Evolutionary conservation across 2,888 invertebrate genomes (phyloP).

Genomic region (Blastobasis lacticolella): DNA sequence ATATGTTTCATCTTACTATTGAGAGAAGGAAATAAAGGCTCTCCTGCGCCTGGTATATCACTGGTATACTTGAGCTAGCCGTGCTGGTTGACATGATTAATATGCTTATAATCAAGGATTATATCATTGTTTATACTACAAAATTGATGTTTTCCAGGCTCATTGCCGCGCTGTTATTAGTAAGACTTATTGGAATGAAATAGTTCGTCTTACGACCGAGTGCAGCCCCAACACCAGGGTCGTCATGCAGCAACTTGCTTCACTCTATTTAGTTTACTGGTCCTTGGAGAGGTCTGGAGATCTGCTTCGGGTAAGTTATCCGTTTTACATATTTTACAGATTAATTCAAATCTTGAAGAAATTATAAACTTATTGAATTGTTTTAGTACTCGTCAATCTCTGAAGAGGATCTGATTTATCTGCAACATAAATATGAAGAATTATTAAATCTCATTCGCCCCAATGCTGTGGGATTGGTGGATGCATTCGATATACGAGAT

Average conservation of each 20-base stretch:
- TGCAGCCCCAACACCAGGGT: constrained; percentile 75
- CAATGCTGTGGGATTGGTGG: constrained; percentile 91
- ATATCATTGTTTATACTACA: too few relatives aligned
- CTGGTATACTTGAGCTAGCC: too few relatives aligned
- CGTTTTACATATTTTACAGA: background rate
- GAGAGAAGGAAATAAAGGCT: too few relatives aligned
- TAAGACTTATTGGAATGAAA: constrained; percentile 77
- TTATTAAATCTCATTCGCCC: constrained; percentile 83
- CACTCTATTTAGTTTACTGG: constrained; percentile 83
- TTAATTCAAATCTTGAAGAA: background rate
- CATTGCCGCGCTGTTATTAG: constrained; percentile 88
- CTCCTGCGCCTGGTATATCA: too few relatives aligned
- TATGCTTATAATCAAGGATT: too few relatives aligned
- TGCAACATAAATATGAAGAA: constrained; percentile 80
- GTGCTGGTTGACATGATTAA: too few relatives aligned
- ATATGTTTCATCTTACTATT: too few relatives aligned
- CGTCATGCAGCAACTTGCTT: constrained; percentile 81
- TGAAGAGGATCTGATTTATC: constrained; percentile 52
- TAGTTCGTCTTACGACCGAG: constrained; percentile 50
- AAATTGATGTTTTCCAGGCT: constrained; percentile 68
- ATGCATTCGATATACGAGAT: constrained; percentile 89
- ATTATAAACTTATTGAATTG: too few relatives aligned
- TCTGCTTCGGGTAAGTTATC: constrained; percentile 78
- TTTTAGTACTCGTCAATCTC: constrained; percentile 77
- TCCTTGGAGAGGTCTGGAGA: constrained; percentile 84